phyloP scores from a whole-genome alignment of 2,888 invertebrate species.

The Chrysina gloriosa region DNA sequence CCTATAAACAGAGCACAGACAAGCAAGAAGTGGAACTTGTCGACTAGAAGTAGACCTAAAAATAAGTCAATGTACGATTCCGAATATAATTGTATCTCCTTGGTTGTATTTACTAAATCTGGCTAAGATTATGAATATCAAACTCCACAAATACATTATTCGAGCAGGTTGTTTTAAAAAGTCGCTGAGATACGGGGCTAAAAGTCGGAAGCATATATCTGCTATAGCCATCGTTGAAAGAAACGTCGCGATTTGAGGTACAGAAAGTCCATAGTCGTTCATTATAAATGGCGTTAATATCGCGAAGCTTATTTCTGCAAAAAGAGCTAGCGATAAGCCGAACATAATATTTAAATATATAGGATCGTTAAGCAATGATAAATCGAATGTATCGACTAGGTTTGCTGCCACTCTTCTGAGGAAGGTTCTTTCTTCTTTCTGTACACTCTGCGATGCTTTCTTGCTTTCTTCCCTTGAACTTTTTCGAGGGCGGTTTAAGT shows the following conservation, averaged over 20 bases:
- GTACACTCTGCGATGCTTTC: constrained; percentile 1
- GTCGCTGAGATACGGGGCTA: constrained; percentile 76
- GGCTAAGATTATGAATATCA: constrained; percentile 70
- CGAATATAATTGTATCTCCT: background rate
- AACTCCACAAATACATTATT: constrained; percentile 73
- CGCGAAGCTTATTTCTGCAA: constrained; percentile 78
- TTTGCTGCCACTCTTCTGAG: constrained; percentile 53
- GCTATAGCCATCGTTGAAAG: constrained; percentile 71
- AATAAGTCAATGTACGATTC: background rate
- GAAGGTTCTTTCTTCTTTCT: constrained; percentile 60
- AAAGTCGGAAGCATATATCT: constrained; percentile 71
- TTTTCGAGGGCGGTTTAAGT: background rate
- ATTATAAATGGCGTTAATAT: constrained; percentile 75
- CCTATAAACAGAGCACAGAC: constrained; percentile 71
- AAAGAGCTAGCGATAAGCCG: constrained; percentile 75
- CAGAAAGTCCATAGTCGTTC: constrained; percentile 71
- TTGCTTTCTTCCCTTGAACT: background rate
- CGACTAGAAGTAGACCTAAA: constrained; percentile 62
- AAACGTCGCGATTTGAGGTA: constrained; percentile 70
- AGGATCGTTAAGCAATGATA: constrained; percentile 74
- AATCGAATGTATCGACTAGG: constrained; percentile 71
- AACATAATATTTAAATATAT: constrained; percentile 75
- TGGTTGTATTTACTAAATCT: constrained; percentile 72
- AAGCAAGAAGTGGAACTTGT: constrained; percentile 60
- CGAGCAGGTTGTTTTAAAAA: constrained; percentile 72